Evolutionary conservation across 2,113 vertebrate species (phyloP), one percentile per base, ranked within the genome.

Genomic region (Pseudorhombus dupliciocellatus): DNA sequence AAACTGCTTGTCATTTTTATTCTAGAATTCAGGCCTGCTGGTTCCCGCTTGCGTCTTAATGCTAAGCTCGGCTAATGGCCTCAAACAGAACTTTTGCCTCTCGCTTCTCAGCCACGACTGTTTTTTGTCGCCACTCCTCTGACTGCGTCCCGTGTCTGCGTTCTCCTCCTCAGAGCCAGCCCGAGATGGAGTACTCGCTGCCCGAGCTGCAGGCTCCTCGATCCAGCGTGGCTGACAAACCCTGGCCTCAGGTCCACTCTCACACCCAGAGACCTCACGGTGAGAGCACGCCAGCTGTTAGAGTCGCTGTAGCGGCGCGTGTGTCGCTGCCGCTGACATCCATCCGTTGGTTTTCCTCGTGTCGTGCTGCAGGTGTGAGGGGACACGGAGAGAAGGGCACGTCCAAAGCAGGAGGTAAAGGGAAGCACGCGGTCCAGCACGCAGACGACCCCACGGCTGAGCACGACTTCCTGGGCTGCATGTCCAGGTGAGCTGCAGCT

Each of bases 401-500:
- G 0, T 48, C 90, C 1, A 44, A 77, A 73, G 84, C 85, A 50
- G 94, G 93, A 79, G 90, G 83, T 0, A 91, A 92, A 77, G 91
- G 92, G 44, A 96, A 93, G 84, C 92, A 90, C 69, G 89, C 92
- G 18, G 72, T 11, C 5, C 93, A 91, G 52, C 89, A 90, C 1
- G 14, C 75, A 0, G 95, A 95, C 0, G 90, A 92, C 2, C 86
- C 92, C 0, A 84, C 88, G 4, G 87, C 92, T 0, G 96, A 98
- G 77, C 96, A 95, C 0, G 96, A 99, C 89, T 97, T 99, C 90
- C 94, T 99, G 0, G 96, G 96, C 65, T 99, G 97, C 93, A 97
- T 99, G 96, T 96, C 97, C 60, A 95, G 96, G 97, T 98, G 83
- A 79, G 93, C 28, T 6, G 40, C 8, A n/a, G 40, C 15, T 20